These are phyloP conservation scores for Spermophilus dauricus DNA, from an alignment of 2,113 vertebrate species.

Conservation along the genomic window DNA sequence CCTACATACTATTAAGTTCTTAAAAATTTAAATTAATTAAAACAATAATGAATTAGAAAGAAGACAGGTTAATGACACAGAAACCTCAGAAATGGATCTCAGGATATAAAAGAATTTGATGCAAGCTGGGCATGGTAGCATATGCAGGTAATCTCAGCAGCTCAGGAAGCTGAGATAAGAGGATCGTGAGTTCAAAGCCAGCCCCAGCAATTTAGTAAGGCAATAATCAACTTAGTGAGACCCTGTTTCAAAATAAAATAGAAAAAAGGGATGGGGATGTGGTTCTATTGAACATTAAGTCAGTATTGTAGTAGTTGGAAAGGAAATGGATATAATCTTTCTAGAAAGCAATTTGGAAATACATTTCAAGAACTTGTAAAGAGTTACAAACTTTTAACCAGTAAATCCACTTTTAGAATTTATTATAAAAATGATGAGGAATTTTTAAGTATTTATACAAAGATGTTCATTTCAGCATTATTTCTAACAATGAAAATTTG, in stretches of 20 bases:
- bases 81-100: neutral
- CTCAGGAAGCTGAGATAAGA: too few relatives aligned
- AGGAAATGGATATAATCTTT: neutral
- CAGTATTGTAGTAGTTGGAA: neutral
- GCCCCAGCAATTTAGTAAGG: too few relatives aligned
- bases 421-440: conserved; percentile 1
- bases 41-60: neutral
- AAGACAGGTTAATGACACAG: neutral
- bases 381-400: neutral
- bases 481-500: conserved; percentile 7
- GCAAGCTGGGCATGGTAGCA: too few relatives aligned
- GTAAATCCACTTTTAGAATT: conserved; percentile 1
- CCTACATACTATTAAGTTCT: neutral
- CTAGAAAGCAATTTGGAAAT: neutral
- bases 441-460: conserved; percentile 22
- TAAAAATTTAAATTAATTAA: conserved; percentile 8
- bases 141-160: too few relatives aligned
- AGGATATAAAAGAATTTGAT: neutral
- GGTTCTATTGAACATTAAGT: neutral
- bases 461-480: neutral
- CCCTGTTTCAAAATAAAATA: too few relatives aligned
- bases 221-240: too few relatives aligned
- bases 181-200: too few relatives aligned
- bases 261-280: too few relatives aligned
- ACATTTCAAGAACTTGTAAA: conserved; percentile 24